A percentile compares a stretch with the other conserved stretches of the same genome.
phyloP scores from a whole-genome alignment of 2,113 vertebrate genomes.

The Ellobius talpinus region DNA sequence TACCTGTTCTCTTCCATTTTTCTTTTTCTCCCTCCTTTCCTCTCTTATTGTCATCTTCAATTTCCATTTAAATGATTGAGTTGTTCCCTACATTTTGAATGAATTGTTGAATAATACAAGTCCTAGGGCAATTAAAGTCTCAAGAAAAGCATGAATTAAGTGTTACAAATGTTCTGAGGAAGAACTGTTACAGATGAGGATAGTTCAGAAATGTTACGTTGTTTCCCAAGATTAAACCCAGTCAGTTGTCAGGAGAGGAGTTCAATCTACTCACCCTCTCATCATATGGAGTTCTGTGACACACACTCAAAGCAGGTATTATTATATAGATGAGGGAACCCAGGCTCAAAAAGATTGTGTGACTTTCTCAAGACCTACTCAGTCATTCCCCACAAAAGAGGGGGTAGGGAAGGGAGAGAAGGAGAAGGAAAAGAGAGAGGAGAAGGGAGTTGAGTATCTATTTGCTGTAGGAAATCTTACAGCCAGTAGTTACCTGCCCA shows the following conservation, averaged over 20 bases:
- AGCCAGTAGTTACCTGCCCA: too few species aligned
- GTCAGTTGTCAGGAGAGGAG: not conserved
- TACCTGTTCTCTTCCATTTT: not conserved
- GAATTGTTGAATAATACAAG: constrained; percentile 73
- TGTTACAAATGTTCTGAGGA: constrained; percentile 11
- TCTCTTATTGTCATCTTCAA: not conserved
- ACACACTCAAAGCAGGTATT: not conserved
- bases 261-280: not conserved
- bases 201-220: not conserved
- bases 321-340: not conserved
- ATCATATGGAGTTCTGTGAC: not conserved
- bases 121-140: constrained; percentile 62
- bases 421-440: not conserved
- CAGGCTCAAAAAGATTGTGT: not conserved
- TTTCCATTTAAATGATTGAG: constrained; percentile 67
- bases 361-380: not conserved
- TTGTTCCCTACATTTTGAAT: constrained; percentile 70
- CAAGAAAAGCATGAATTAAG: constrained; percentile 28
- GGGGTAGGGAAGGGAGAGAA: not conserved
- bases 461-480: too few species aligned
- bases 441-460: not conserved
- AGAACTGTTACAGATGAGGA: not conserved
- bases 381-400: not conserved
- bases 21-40: not conserved
- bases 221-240: not conserved